Percentiles rank a stretch among this genome's conserved stretches.
Conservation (phyloP, 2,888 invertebrate genomes). For the Ochlodes sylvanus region DNA sequence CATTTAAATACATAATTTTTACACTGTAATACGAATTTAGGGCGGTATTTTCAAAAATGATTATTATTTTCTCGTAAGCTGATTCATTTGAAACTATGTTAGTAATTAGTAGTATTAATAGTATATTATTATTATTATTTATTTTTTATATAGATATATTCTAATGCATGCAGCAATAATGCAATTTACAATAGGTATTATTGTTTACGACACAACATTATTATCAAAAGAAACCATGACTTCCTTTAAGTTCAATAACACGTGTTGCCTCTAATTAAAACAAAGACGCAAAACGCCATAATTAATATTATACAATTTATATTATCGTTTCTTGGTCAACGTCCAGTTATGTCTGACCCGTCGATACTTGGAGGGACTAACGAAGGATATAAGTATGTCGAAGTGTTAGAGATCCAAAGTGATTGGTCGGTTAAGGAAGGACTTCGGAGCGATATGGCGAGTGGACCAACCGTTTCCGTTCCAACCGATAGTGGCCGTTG, state of each 20-base stretch:
- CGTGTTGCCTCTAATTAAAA: slow-evolving; percentile 34
- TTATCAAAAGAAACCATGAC: slow-evolving; percentile 37
- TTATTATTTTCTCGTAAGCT: too few species aligned
- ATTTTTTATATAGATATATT: too few species aligned
- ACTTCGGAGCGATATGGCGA: slow-evolving; percentile 67
- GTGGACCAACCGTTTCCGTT: slow-evolving; percentile 52
- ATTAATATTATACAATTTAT: slow-evolving; percentile 38
- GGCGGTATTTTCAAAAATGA: too few species aligned
- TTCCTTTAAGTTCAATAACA: slow-evolving; percentile 36
- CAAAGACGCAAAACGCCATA: slow-evolving; percentile 38
- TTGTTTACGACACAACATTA: slow-evolving; percentile 16
- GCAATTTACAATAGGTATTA: slow-evolving; percentile 13
- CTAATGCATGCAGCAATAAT: background rate
- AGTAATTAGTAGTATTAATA: too few species aligned
- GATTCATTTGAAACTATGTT: too few species aligned
- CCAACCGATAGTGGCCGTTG: slow-evolving; percentile 51
- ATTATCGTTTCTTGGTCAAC: slow-evolving; percentile 49
- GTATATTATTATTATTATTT: too few species aligned
- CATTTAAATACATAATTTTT: too few species aligned
- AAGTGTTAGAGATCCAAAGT: slow-evolving; percentile 56
- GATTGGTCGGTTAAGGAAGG: slow-evolving; percentile 54
- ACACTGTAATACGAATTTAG: too few species aligned
- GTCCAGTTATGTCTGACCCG: slow-evolving; percentile 55
- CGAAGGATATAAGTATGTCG: slow-evolving; percentile 51
- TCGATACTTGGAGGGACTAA: slow-evolving; percentile 57